Evolutionary conservation across 2,797 vertebrate species (phyloP).

Genomic region (Morus bassanus): DNA sequence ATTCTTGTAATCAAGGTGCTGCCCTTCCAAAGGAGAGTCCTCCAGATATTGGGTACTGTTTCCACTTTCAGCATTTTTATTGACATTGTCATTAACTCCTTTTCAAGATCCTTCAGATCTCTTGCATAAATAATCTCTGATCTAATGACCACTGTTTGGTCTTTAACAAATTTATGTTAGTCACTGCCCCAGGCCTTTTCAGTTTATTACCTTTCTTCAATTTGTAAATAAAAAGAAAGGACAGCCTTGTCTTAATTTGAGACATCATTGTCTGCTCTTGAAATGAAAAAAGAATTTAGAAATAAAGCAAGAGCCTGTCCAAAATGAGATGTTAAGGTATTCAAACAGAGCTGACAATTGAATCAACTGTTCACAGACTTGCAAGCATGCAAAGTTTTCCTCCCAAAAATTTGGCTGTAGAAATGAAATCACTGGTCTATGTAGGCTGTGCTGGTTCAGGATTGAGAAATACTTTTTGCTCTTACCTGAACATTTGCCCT

Average conservation of each 20-base stretch:
- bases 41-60: neutral
- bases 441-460: neutral
- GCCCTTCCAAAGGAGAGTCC: neutral
- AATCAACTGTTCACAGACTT: neutral
- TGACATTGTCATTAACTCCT: neutral
- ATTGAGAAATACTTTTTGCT: neutral
- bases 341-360: neutral
- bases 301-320: neutral
- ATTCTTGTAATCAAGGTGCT: neutral
- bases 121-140: neutral
- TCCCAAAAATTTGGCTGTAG: neutral
- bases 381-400: neutral
- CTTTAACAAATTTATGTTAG: neutral
- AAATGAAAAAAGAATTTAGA: constrained; percentile 9
- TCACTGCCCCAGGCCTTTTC: neutral
- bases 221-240: neutral
- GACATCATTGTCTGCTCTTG: neutral
- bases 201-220: neutral
- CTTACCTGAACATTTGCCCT: neutral
- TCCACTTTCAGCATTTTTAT: neutral
- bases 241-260: neutral
- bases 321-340: constrained; percentile 30
- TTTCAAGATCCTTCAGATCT: neutral
- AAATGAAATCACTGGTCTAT: neutral
- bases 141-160: neutral